phyloP scores from a whole-genome alignment of 2,888 invertebrate species.

The Leucophora obtusa region DNA sequence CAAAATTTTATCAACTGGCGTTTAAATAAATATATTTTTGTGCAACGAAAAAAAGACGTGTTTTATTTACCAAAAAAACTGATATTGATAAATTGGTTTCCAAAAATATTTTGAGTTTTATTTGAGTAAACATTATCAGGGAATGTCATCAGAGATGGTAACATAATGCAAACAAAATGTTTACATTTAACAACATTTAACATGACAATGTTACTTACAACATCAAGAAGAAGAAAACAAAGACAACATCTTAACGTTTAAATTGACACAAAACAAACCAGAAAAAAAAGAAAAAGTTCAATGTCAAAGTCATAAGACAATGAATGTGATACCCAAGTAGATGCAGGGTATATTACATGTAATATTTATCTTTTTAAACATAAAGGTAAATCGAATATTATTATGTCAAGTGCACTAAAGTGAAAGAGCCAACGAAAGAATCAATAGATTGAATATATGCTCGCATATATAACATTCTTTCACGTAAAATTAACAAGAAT shows the following conservation, averaged over 20 bases:
- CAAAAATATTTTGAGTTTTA: constrained; percentile 64
- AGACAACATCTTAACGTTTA: constrained; percentile 41
- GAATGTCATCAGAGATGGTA: constrained; percentile 64
- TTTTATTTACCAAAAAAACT: constrained; percentile 35
- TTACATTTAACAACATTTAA: constrained; percentile 58
- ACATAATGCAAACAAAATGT: constrained; percentile 65
- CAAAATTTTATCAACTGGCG: constrained; percentile 27
- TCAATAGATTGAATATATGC: constrained; percentile 10
- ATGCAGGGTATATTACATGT: constrained; percentile 6
- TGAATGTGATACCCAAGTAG: constrained; percentile 6
- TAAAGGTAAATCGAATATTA: constrained; percentile 48
- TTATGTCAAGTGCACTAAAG: constrained; percentile 57
- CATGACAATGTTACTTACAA: constrained; percentile 32
- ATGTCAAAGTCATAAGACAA: constrained; percentile 65
- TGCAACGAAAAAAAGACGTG: background rate
- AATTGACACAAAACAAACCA: background rate
- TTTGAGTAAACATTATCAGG: constrained; percentile 61
- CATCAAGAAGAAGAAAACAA: constrained; percentile 27
- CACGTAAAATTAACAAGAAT: constrained; percentile 24
- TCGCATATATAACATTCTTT: constrained; percentile 4
- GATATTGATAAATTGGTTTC: constrained; percentile 64
- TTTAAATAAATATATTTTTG: constrained; percentile 17
- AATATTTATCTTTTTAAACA: constrained; percentile 36
- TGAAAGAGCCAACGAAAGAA: constrained; percentile 23
- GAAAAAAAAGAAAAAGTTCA: constrained; percentile 61